Base-by-base conservation (phyloP, 2,113 vertebrate species). In the Paraplagusia blochii region DNA sequence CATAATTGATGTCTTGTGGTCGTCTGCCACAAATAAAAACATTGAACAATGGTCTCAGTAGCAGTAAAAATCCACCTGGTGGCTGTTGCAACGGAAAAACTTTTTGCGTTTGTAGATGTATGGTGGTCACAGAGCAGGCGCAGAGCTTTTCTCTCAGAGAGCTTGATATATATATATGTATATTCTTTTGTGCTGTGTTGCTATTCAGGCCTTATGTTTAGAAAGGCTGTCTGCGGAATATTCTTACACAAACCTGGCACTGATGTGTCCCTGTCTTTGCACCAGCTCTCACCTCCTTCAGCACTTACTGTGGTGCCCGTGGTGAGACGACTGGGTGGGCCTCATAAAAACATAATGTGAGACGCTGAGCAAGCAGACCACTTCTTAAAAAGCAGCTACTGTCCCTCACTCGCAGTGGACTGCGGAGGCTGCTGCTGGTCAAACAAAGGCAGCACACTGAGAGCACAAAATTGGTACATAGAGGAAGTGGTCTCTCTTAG, bases 311-410 rank as follows among this genome's bases (percentile, higher is more conserved):
- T 81, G 80, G 83, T 77, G 63, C 73, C 16, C 55, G 83, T 69
- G 83, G 81, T 75, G 53, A 66, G 71, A 82, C 34, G 73, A 71
- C 64, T 85, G 85, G 86, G 84, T 87, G 85, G 85, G 85, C 81
- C 72, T 67, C 55, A 0, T 62, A 58, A 82, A 85, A 85, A 86
- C 77, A 83, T 58, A 81, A 77, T 72, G 59, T 57, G 51, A 76
- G 72, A 79, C 55, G 74, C 74, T 72, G 81, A 82, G 74, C 53
- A 55, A 81, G 80, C 79, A 74, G 68, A 66, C 15, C 43, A 69
- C 43, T 53, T 64, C 64, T 80, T 69, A 62, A 79, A 78, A 84
- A 76, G 66, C 67, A 56, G 58, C 70, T 75, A 61, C 77, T 83
- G 74, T 86, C 78, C 72, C 68, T 67, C 42, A 2, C 48, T 34